Conservation (phyloP, 2,113 vertebrate species). For the Piaya cayana region DNA sequence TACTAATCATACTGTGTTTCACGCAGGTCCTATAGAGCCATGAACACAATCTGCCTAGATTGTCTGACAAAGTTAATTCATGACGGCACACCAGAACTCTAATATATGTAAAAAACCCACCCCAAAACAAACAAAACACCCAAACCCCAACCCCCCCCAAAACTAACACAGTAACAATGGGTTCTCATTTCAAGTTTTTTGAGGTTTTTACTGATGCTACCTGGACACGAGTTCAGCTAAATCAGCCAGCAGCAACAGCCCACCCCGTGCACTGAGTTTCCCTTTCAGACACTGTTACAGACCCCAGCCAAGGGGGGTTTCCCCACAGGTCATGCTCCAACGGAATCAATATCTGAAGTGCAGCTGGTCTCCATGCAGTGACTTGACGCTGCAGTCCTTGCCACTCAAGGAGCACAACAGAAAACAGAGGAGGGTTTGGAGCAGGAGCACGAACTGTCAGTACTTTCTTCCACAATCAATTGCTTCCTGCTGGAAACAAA, state of each 20-base stretch:
- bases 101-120: background rate
- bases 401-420: background rate
- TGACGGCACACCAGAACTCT: background rate
- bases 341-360: background rate
- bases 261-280: background rate
- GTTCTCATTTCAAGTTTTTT: background rate
- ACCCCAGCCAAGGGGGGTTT: background rate
- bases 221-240: background rate
- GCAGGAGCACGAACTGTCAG: background rate
- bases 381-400: background rate
- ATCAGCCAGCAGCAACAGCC: background rate
- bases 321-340: background rate
- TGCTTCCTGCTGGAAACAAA: rapidly evolving
- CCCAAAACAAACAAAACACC: background rate
- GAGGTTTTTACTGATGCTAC: background rate
- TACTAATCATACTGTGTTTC: background rate
- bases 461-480: rapidly evolving
- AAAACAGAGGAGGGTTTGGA: background rate
- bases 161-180: background rate
- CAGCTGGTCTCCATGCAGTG: rapidly evolving
- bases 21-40: background rate
- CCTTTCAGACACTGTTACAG: background rate
- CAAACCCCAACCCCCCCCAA: too few species aligned
- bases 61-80: background rate
- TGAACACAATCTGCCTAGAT: background rate